A percentile compares a stretch with the other conserved stretches of the same genome.
phyloP scores from a whole-genome alignment of 2,888 invertebrate genomes.

The Malthinus flaveolus region DNA sequence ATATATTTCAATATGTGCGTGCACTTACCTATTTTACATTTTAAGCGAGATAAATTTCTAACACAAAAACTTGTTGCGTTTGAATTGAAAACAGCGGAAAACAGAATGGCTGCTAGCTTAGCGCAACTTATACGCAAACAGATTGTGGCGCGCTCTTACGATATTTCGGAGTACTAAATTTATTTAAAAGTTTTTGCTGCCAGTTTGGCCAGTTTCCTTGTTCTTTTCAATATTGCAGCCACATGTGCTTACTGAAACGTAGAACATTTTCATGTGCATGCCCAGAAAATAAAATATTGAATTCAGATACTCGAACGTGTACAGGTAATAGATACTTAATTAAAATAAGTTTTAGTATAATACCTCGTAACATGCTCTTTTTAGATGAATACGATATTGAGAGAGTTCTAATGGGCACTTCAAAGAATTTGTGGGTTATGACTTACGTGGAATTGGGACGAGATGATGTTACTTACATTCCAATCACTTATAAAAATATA shows the following conservation, averaged over 20 bases:
- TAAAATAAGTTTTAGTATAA: not conserved
- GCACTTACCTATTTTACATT: no score
- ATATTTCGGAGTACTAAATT: no score
- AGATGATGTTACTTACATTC: conserved; percentile 57
- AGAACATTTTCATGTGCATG: conserved; percentile 70
- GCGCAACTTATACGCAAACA: no score
- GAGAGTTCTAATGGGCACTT: conserved; percentile 63
- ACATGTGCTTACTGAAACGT: conserved; percentile 73
- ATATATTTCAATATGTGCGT: no score
- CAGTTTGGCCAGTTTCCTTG: no score
- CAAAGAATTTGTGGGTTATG: conserved; percentile 61
- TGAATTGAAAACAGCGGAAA: no score
- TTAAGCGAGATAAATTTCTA: no score
- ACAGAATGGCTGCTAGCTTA: no score
- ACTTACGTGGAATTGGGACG: conserved; percentile 70
- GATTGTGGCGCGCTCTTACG: no score
- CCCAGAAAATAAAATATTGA: conserved; percentile 69
- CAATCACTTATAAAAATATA: conserved; percentile 55
- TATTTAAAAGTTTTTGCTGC: no score
- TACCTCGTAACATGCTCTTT: conserved; percentile 29
- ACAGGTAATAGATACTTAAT: conserved; percentile 48
- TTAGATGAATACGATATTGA: conserved; percentile 53
- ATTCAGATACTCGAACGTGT: conserved; percentile 61
- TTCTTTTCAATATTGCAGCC: conserved; percentile 65
- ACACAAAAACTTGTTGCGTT: no score